phyloP scores from a whole-genome alignment of 92 coral and sea anemone genomes.

The Heteractis magnifica region DNA sequence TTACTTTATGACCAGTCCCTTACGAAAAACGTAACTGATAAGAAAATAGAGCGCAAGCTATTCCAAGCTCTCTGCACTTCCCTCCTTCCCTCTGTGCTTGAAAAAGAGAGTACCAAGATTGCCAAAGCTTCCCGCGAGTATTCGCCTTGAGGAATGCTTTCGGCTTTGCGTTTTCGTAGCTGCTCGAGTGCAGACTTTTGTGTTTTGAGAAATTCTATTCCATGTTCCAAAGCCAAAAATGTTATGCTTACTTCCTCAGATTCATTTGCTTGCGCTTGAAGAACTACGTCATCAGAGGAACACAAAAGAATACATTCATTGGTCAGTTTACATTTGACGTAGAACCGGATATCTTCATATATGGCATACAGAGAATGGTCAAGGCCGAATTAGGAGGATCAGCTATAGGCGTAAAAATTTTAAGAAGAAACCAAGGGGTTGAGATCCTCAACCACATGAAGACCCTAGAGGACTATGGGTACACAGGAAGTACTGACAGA shows the following conservation, averaged over 20 bases:
- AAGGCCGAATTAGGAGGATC: slow-evolving; percentile 65
- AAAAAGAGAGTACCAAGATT: too few species aligned
- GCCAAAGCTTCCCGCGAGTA: too few species aligned
- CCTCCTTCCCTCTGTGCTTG: too few species aligned
- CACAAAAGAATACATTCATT: slow-evolving; percentile 34
- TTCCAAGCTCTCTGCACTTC: too few species aligned
- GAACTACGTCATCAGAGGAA: slow-evolving; percentile 37
- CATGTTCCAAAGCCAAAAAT: not conserved
- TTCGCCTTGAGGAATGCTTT: too few species aligned
- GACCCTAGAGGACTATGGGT: slow-evolving; percentile 63
- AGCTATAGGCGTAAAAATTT: slow-evolving; percentile 50
- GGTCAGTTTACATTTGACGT: slow-evolving; percentile 54
- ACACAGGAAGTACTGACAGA: slow-evolving; percentile 42
- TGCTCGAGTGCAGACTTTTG: too few species aligned
- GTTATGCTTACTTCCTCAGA: slow-evolving; percentile 28
- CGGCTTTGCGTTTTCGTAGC: too few species aligned
- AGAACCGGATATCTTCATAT: slow-evolving; percentile 61
- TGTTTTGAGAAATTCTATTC: not conserved
- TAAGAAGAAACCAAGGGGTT: slow-evolving; percentile 31
- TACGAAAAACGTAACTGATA: too few species aligned
- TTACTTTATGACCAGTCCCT: too few species aligned
- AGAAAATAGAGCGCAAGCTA: too few species aligned
- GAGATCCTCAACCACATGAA: slow-evolving; percentile 43
- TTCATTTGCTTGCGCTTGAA: slow-evolving; percentile 50
- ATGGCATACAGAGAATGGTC: slow-evolving; percentile 59